These are phyloP conservation scores for roundworm (Caenorhabditis elegans) DNA, from an alignment of 1,140 invertebrate genomes.

Conservation along the genomic window WBcel235 BX284606.5:14846001-14846500, in stretches of 20 bases:
- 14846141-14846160: slow-evolving; percentile 53
- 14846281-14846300: slow-evolving; percentile 13
- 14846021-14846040: slow-evolving; percentile 50
- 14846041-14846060: slow-evolving; percentile 60
- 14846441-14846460: neutral
- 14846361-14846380: neutral
- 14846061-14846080: slow-evolving; percentile 57
- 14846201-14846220: slow-evolving; percentile 39
- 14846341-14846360: neutral
- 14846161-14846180: neutral
- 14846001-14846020: slow-evolving; percentile 41
- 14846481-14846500: slow-evolving; percentile 13
- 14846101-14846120: no score
- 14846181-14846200: neutral
- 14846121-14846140: slow-evolving; percentile 44
- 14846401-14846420: neutral
- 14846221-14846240: slow-evolving; percentile 63
- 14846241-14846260: slow-evolving; percentile 54
- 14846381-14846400: neutral
- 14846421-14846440: neutral
- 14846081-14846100: neutral
- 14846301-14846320: slow-evolving; percentile 47
- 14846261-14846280: slow-evolving; percentile 53
- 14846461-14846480: no score
- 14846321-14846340: neutral